Evolutionary conservation across 2,113 vertebrate species (phyloP), one percentile per base, ranked within the genome.

Genomic region (Irena cyanogastra): DNA sequence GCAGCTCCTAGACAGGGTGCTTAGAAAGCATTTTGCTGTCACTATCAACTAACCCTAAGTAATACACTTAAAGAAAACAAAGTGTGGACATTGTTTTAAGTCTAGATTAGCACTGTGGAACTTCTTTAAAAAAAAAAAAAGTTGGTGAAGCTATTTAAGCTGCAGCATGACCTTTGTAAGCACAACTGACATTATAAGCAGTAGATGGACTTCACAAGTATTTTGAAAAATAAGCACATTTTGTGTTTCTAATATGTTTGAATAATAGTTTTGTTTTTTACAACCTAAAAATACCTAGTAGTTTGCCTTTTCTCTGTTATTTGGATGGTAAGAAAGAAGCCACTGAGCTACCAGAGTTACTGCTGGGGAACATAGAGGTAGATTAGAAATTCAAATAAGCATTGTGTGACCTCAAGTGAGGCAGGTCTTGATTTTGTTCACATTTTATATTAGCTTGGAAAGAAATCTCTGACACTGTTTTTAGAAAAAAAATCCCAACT

Each of bases 21-120:
- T 97, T 97, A 94, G 97, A 98, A 97, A 97, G 95, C 96, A 94
- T 95, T 97, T 98, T 96, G 83, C 97, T 97, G 97, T 97, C 95
- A 96, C 96, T 82, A 64, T 96, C 96, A 97, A 97, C 98, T 97
- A 97, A 85, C 86, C 68, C 96, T 88, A 96, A 91, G 69, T 76
- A 95, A 87, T 70, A 96, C 96, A 97, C 95, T 97, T 97, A 75
- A 95, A 95, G 95, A 90, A 97, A 97, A 96, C 89, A 92, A 93
- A 91, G 71, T 56, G 87, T 78, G 37, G 86, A 63, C 83, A 88
- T 93, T 91, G 95, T 92, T 94, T 97, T 83, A 95, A 96, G 93
- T 84, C 45, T 30, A 81, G 79, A 82, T 97, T 82, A 95, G 80
- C 95, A 82, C 66, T 22, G 41, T 63, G 66, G 45, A 74, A 85